Base-by-base conservation (phyloP, 92 coral and sea anemone genomes). In the Epizoanthus stellaris region DNA sequence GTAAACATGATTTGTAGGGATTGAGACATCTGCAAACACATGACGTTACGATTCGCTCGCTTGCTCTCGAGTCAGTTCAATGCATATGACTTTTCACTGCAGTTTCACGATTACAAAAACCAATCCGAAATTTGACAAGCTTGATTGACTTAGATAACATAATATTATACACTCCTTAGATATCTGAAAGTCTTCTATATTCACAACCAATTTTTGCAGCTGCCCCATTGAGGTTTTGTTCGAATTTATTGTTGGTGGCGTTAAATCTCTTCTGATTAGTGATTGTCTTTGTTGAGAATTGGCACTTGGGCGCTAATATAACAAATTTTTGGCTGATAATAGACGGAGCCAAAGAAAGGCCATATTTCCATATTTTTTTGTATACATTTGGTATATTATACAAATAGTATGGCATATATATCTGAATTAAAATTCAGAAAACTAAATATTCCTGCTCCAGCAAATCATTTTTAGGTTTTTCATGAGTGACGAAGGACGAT, bases 231-330 rank as follows among this genome's bases (percentile, higher is more conserved):
- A 72, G 38, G 52, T 16, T 72, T 49, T 72, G 38, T 45, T 45
- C 39, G 57, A 15, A 34, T 72, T 72, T 72, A 17, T 45, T 72
- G 76, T 72, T 68, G 15, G 17, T 20, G 20, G 56, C 76, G 23
- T 12, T 16, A 17, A 72, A 43, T 49, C 52, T 72, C 30, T 72
- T 45, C n/a, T 72, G 70, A 72, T n/a, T n/a, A n/a, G n/a, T n/a
- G n/a, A n/a, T 72, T 72, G 52, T 19, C n/a, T 17, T 72, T 72
- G 77, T 72, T 20, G 6, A 10, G 21, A 49, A 42, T n/a, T 72
- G 77, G 23, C 38, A 45, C 77, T 72, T 72, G 30, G 58, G 52
- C 59, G 77, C n/a, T 45, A 72, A 72, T 72, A 47, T 72, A 36
- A 10, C 56, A 47, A 71, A 47, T 72, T 61, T 21, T 72, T 72